phyloP scores from a whole-genome alignment of 1,140 invertebrate genomes.

The Brachionus calyciflorus region DNA sequence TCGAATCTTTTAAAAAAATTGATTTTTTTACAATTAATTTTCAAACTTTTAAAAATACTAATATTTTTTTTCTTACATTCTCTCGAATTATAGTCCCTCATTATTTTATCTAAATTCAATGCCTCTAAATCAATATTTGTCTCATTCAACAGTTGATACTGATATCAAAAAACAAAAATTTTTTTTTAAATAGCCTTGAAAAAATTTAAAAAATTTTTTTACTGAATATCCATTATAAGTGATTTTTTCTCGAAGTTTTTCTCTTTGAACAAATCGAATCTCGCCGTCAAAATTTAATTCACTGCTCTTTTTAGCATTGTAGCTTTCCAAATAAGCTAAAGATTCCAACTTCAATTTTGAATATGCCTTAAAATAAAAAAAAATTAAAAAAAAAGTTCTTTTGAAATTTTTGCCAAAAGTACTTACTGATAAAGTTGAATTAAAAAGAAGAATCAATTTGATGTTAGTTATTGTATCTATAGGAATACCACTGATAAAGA shows the following conservation, averaged over 20 bases:
- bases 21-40: not conserved
- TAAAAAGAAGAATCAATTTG: slow-evolving; percentile 10
- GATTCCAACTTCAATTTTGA: slow-evolving; percentile 19
- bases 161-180: slow-evolving; percentile 20
- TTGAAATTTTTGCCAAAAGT: not conserved
- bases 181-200: not conserved
- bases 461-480: not conserved
- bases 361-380: slow-evolving; percentile 14
- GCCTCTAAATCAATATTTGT: slow-evolving; percentile 24
- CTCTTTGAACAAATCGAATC: slow-evolving; percentile 2
- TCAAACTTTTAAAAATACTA: not conserved
- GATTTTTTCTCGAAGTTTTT: slow-evolving; percentile 6
- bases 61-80: slow-evolving; percentile 17
- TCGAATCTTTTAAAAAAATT: slow-evolving; percentile 8
- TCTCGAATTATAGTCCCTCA: slow-evolving; percentile 35
- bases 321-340: slow-evolving; percentile 2
- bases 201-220: not conserved
- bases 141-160: slow-evolving; percentile 44
- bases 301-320: not conserved
- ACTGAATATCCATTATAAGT: slow-evolving; percentile 30
- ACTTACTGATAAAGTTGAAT: slow-evolving; percentile 33
- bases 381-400: not conserved
- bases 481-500: slow-evolving; percentile 21
- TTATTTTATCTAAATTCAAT: slow-evolving; percentile 38
- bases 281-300: slow-evolving; percentile 25